Conservation (phyloP, 2,113 vertebrate species). For the Trachemys scripta region DNA sequence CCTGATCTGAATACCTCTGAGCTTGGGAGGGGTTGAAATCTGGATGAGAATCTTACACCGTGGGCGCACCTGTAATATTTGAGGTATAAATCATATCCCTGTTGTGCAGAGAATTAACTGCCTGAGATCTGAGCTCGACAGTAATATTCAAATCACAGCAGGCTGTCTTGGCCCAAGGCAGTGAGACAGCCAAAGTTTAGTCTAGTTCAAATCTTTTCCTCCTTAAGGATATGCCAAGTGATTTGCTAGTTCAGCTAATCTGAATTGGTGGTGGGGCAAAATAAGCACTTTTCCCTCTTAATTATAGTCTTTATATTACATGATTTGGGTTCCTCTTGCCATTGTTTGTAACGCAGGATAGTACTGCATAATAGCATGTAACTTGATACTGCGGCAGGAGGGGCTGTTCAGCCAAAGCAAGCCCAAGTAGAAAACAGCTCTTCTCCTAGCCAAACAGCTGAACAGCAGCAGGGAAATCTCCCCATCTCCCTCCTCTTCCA, state of each 20-base stretch:
- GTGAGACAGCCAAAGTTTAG: constrained; percentile 11
- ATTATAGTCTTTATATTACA: constrained; percentile 49
- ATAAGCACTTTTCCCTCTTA: constrained; percentile 49
- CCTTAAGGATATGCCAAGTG: constrained; percentile 39
- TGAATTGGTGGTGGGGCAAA: constrained; percentile 52
- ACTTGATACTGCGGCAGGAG: constrained; percentile 11
- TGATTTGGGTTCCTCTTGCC: constrained; percentile 48
- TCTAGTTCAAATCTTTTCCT: constrained; percentile 37
- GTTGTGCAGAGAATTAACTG: not conserved
- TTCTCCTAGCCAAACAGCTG: constrained; percentile 46
- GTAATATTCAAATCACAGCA: constrained; percentile 14
- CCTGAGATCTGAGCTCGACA: not conserved
- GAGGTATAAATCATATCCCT: not conserved
- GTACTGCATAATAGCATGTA: constrained; percentile 33
- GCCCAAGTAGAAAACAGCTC: constrained; percentile 56
- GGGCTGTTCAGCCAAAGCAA: constrained; percentile 22
- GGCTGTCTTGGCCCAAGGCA: constrained; percentile 6
- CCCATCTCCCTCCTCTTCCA: not conserved
- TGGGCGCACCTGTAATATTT: not conserved
- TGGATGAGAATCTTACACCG: not conserved
- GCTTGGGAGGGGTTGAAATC: not conserved
- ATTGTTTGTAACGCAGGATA: constrained; percentile 49
- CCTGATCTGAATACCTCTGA: not conserved
- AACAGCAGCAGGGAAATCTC: constrained; percentile 53
- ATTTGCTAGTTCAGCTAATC: constrained; percentile 68